Base-by-base conservation (phyloP, 2,888 invertebrate genomes). In the Octonoba sinensis region DNA sequence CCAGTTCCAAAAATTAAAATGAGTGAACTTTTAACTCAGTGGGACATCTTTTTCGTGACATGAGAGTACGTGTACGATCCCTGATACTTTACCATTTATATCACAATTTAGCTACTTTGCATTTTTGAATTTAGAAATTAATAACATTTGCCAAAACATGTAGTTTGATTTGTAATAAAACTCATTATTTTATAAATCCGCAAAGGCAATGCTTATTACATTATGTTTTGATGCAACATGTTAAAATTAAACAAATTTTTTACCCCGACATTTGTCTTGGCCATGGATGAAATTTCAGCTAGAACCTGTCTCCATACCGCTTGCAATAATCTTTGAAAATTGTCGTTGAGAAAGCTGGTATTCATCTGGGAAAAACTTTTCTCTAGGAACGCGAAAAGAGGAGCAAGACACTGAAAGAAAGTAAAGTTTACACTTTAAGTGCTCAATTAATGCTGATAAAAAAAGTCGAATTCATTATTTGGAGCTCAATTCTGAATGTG, bases 291-390 rank as follows among this genome's bases (percentile, higher is more conserved):
- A 86, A 96, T 91, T 88, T 96, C 96, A 75, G 92, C 92, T 70
- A 96, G 90, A 0, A 95, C 93, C 44, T 94, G 94, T 85, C 93
- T 93, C 96, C 96, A 97, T 83, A 96, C 94, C 49, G 95, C 93
- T 76, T 93, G 92, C 6, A 97, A 91, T 24, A 95, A 93, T 44
- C 95, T 92, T 86, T 93, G 93, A 88, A 97, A 97, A 86, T 96
- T 97, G 73, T 94, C 93, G 24, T 95, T 93, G 56, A 97, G 90
- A 84, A 98, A 90, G 87, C 94, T 93, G 18, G 93, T 92, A 88
- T 97, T 96, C 60, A 97, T 90, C 0, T 93, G 92, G 11, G 94
- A 93, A 82, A 97, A 90, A 88, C 96, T 96, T 83, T 92, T 92
- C 88, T 97, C 95, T 84, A 98, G 90, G 88, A 95, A 96, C 88